Evolutionary conservation across 2,113 vertebrate species (phyloP).

Genomic region (Hemichromis elongatus): DNA sequence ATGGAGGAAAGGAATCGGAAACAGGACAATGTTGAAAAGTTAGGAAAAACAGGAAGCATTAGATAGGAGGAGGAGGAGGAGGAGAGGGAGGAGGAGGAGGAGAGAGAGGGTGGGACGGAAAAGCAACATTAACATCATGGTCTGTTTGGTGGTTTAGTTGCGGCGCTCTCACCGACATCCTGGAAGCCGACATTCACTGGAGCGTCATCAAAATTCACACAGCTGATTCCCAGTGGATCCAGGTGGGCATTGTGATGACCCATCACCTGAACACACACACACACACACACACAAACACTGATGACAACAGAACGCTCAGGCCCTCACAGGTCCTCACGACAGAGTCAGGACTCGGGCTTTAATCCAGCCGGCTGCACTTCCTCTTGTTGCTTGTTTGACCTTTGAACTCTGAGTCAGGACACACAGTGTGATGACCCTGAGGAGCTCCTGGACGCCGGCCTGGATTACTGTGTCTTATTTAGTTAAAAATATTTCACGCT

Average conservation of each 20-base stretch:
- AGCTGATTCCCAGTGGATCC: slow-evolving; percentile 98
- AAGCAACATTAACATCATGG: slow-evolving; percentile 67
- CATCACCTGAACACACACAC: slow-evolving; percentile 84
- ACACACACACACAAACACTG: slow-evolving; percentile 54
- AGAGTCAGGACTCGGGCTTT: background rate
- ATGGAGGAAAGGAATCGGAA: background rate
- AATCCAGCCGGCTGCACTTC: background rate
- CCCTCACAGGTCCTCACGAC: background rate
- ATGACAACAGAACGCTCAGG: background rate
- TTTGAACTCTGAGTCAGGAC: background rate
- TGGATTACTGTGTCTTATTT: background rate
- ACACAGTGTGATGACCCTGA: background rate
- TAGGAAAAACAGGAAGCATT: background rate
- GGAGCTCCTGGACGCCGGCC: background rate
- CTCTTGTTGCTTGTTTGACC: background rate
- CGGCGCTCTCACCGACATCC: slow-evolving; percentile 89
- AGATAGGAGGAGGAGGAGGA: background rate
- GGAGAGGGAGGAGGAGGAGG: background rate
- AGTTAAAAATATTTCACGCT: no score
- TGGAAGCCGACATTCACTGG: slow-evolving; percentile 87
- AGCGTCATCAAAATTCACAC: slow-evolving; percentile 98
- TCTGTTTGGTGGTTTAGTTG: slow-evolving; percentile 36
- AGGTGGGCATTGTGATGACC: slow-evolving; percentile 96
- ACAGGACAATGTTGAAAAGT: background rate
- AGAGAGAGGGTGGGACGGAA: slow-evolving; percentile 45